Conservation (phyloP, 2,888 invertebrate species). For the Trachelus tabidus region DNA sequence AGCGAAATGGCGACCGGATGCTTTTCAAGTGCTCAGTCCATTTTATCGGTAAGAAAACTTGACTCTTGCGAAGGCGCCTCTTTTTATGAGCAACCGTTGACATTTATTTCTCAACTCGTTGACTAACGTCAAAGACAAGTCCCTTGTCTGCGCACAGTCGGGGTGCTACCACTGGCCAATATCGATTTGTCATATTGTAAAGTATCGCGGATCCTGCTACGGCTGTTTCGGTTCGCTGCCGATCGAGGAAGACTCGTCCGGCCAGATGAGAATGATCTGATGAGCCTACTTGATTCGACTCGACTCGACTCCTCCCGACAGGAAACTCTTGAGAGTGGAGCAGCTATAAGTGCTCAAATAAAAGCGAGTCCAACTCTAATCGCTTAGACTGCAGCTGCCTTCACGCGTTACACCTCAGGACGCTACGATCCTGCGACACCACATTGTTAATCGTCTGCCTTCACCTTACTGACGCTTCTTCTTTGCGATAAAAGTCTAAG, state of each 20-base stretch:
- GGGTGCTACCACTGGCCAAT: neutral
- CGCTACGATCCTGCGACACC: neutral
- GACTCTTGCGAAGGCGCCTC: neutral
- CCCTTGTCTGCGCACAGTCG: neutral
- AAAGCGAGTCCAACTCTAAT: neutral
- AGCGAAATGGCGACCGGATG: neutral
- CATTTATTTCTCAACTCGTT: neutral
- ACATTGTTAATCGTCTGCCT: neutral
- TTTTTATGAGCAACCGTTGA: neutral
- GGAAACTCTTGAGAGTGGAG: neutral
- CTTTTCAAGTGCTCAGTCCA: neutral
- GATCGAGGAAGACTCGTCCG: neutral
- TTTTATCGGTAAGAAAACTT: neutral
- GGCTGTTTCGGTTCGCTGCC: neutral
- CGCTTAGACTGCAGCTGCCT: neutral
- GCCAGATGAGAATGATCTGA: neutral
- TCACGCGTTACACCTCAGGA: neutral
- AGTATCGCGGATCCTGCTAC: neutral
- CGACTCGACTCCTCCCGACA: neutral
- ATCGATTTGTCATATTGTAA: neutral
- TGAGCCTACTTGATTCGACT: neutral
- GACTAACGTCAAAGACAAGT: neutral
- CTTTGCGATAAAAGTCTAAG: neutral
- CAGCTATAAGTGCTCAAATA: neutral
- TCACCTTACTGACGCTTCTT: neutral